These are phyloP conservation scores for Ornithorhynchus anatinus DNA, from an alignment of 2,113 vertebrate genomes.

Conservation along the genomic window DNA sequence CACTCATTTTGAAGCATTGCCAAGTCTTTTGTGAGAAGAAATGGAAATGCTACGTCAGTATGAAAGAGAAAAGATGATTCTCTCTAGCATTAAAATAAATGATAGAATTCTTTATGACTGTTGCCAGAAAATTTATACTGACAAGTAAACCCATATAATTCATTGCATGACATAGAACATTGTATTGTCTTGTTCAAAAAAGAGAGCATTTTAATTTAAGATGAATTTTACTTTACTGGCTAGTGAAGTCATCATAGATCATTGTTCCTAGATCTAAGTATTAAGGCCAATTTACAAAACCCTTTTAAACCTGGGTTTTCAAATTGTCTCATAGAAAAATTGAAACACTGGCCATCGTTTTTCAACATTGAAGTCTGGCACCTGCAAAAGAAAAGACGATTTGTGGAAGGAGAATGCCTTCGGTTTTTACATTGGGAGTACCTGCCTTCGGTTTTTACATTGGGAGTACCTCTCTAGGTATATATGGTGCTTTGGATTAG, in stretches of 20 bases:
- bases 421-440: conserved; percentile 26
- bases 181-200: conserved; percentile 54
- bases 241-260: conserved; percentile 31
- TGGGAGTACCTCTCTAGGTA: conserved; percentile 15
- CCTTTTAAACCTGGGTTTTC: conserved; percentile 11
- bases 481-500: neutral
- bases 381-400: neutral
- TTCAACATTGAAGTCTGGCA: neutral
- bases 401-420: neutral
- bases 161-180: conserved; percentile 33
- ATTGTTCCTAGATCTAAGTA: conserved; percentile 41
- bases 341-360: neutral
- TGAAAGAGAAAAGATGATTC: conserved; percentile 55
- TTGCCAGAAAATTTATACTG: conserved; percentile 63
- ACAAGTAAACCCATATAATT: conserved; percentile 55
- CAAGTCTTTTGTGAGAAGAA: conserved; percentile 53
- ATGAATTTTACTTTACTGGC: conserved; percentile 42
- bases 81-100: conserved; percentile 57
- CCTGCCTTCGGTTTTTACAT: conserved; percentile 12
- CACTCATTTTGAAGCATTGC: conserved; percentile 59
- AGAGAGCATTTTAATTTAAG: conserved; percentile 50
- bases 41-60: conserved; percentile 42
- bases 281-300: conserved; percentile 43
- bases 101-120: conserved; percentile 55
- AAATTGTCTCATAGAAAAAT: conserved; percentile 14